Base-by-base conservation (phyloP, 2,113 vertebrate genomes). In the Geothlypis trichas region DNA sequence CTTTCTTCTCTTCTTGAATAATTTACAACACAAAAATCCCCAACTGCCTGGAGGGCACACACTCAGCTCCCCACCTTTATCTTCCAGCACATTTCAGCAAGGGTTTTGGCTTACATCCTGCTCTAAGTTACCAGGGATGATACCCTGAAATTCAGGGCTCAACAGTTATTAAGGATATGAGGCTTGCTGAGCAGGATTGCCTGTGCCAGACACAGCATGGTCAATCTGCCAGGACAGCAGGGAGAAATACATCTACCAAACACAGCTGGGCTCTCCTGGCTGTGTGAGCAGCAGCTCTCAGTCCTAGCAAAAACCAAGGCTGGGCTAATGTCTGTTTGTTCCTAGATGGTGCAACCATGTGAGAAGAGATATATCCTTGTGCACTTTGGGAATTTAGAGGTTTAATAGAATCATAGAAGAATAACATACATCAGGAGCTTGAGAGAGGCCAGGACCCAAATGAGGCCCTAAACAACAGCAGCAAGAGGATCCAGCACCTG, bases 1-100 rank as follows among this genome's bases (percentile, higher is more conserved):
- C 88, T 96, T 86, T 93, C 69, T 95, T 94, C 74, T 89, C 39
- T 63, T 90, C 57, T 52, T 91, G 57, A 95, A 87, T 81, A 93
- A 93, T 87, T 93, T 51, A 92, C 58, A 73, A 44, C 52, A 78
- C 26, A 71, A 75, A 90, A 65, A 7, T 4, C 13, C 39, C 16
- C 42, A 79, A 0, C 24, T 75, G 76, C 55, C 47, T 57, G 41
- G 65, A 91, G 49, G 49, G n/a, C 46, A 92, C 0, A 0, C 11
- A 31, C 16, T 90, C 71, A 69, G 4, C 21, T 66, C 39, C n/a
- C n/a, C 51, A 86, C 31, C 42, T 72, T 62, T 30, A 67, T 58
- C 31, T 84, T n/a, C 33, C 41, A 84, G 65, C 20, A 84, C 30
- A 44, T 71, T 95, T 89, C 57, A 81, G 52, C 42, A 59, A 75